Evolutionary conservation across 2,797 vertebrate species (phyloP), one percentile per base, ranked within the genome.

Genomic region (Alcedo atthis): DNA sequence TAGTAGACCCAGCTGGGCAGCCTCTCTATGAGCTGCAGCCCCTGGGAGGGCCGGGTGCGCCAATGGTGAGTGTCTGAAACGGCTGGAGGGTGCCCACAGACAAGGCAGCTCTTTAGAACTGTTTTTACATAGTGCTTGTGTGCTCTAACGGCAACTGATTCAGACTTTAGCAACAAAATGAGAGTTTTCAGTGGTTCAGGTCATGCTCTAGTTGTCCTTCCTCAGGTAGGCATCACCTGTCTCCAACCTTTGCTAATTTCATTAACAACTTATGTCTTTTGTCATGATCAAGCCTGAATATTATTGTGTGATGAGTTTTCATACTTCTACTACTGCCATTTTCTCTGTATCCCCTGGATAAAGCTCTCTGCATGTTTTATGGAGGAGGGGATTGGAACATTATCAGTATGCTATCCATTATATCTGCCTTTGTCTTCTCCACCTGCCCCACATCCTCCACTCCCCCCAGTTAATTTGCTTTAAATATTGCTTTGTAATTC

Each of bases 21-120:
- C 90, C 97, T 37, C 17, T 98, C 55, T 98, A 94, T 79, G 98
- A 98, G 77, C 96, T 98, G 77, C 97, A 97, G 81, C 87, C 97
- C 32, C 12, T 96, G 10, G 89, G 93, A 40, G 96, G 92, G 54
- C 94, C 95, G 55, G 57, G 59, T 35, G 62, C 92, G 2, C 96
- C 96, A 30, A 96, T 98, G 98, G 98, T 98, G 94, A 98, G 97
- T 95, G 83, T 70, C 68, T 86, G 81, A 33, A 57, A 28, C 32
- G 78, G 25, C 18, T 28, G 71, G 7, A 58, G 43, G 45, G 59
- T 43, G 28, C 2, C 30, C 71, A 3, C 42, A 64, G 8, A 7
- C 0, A 8, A 69, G 37, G 57, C 55, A 68, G 55, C 54, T 55
- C 75, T 71, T 61, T 25, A 58, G 68, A 37, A 8, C 61, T 37